phyloP scores from a whole-genome alignment of 1,140 invertebrate genomes.

The Neodiprion lecontei region DNA sequence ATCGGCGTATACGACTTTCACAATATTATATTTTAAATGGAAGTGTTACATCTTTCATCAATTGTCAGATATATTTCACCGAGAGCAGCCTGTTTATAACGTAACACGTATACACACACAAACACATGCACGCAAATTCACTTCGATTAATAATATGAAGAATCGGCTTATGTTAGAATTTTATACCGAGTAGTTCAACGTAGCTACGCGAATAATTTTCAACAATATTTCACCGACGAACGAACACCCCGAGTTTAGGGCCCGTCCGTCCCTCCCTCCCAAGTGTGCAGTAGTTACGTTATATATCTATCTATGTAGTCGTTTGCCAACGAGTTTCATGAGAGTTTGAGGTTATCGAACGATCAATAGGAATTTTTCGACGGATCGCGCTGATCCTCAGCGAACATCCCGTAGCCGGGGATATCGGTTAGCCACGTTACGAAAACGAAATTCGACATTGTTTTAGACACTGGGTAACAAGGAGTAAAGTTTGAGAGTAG shows the following conservation, averaged over 20 bases:
- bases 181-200: no score
- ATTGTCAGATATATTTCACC: no score
- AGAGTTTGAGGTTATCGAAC: conserved; percentile 14
- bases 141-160: no score
- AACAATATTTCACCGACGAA: background rate
- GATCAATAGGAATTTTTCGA: conserved; percentile 12
- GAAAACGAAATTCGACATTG: conserved; percentile 2
- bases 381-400: background rate
- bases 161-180: no score
- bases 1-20: no score
- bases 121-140: no score
- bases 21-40: no score
- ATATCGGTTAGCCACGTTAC: conserved; percentile 9
- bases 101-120: no score
- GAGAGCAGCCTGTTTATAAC: no score
- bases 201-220: background rate
- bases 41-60: no score
- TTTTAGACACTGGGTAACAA: background rate
- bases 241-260: background rate
- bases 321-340: background rate
- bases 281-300: background rate
- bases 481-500: no score
- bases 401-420: background rate
- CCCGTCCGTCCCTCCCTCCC: background rate
- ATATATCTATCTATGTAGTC: background rate